Conservation (phyloP, 2,888 invertebrate genomes). For the Synergus laeviventris region DNA sequence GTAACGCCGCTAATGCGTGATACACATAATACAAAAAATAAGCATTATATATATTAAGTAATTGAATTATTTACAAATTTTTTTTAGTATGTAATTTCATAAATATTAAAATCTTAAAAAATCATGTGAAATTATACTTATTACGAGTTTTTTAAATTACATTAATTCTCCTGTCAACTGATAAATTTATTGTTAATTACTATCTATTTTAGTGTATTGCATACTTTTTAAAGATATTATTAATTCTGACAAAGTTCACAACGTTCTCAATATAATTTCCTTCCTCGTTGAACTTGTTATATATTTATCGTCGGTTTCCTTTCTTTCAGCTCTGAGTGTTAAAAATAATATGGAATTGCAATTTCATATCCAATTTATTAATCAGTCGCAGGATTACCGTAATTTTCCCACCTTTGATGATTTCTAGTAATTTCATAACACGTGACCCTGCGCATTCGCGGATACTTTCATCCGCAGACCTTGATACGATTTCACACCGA, state of each 20-base stretch:
- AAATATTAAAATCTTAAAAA: not conserved
- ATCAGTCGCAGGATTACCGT: slow-evolving; percentile 21
- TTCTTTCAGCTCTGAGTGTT: not conserved
- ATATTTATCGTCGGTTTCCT: slow-evolving; percentile 6
- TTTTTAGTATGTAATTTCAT: not conserved
- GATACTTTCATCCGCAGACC: slow-evolving; percentile 40
- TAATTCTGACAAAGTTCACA: not conserved
- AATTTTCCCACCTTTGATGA: slow-evolving; percentile 33
- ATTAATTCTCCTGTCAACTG: too few species aligned
- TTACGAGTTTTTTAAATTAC: too few species aligned
- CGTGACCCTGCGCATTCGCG: slow-evolving; percentile 36
- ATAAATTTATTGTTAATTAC: too few species aligned
- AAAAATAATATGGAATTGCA: slow-evolving; percentile 5
- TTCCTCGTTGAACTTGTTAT: slow-evolving; percentile 24
- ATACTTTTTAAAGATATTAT: not conserved
- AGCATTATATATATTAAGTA: not conserved
- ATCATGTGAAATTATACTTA: not conserved
- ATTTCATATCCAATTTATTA: slow-evolving; percentile 23
- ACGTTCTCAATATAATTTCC: slow-evolving; percentile 14
- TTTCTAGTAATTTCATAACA: slow-evolving; percentile 40
- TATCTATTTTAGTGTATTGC: too few species aligned
- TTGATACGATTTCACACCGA: slow-evolving; percentile 41
- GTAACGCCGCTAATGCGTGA: not conserved
- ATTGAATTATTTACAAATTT: not conserved
- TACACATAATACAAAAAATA: not conserved